Base-by-base conservation (phyloP, 2,113 vertebrate species). In the Leptobrachium ailaonicum region DNA sequence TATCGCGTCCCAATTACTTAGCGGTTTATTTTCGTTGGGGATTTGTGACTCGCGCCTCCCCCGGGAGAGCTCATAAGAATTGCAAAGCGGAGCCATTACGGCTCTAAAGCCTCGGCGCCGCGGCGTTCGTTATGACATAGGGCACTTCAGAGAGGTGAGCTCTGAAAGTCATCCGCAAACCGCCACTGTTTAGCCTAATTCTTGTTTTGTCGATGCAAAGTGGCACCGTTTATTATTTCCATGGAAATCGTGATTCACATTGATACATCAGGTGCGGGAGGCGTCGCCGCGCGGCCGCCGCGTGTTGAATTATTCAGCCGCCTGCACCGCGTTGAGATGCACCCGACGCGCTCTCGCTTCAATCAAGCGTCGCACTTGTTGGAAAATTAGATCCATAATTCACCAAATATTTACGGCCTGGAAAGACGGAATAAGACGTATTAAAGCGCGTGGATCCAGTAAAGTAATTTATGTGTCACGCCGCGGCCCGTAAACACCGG, bases 1-100 rank as follows among this genome's bases (percentile, higher is more conserved):
- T 72, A 72, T 44, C 69, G 43, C 42, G 77, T 73, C 62, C 77
- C 62, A 71, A 79, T 72, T 72, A 79, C 77, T 50, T 71, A 50
- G 44, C 14, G 4, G 32, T 63, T 72, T 66, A 73, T 73, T 73
- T 80, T 64, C 62, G 42, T 80, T 47, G 60, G 20, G 14, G 53
- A 78, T 50, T 69, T 44, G 11, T 71, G 32, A 66, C 44, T 53
- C 12, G 9, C 40, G 32, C n/a, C n/a, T 67, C 76, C 58, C 68
- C 2, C 12, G 2, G 20, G 56, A 42, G 10, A 54, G 6, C 6
- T 3, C 14, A 14, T 50, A 47, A 78, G 76, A 40, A 45, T 42
- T 66, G 70, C 7, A 66, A 53, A 80, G 56, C 44, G 62, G 66
- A 66, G 41, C 77, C 50, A 32, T 67, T 53, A 79, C 58, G 10